phyloP scores from a whole-genome alignment of 1,140 invertebrate genomes.

The Drosophila watanabei region DNA sequence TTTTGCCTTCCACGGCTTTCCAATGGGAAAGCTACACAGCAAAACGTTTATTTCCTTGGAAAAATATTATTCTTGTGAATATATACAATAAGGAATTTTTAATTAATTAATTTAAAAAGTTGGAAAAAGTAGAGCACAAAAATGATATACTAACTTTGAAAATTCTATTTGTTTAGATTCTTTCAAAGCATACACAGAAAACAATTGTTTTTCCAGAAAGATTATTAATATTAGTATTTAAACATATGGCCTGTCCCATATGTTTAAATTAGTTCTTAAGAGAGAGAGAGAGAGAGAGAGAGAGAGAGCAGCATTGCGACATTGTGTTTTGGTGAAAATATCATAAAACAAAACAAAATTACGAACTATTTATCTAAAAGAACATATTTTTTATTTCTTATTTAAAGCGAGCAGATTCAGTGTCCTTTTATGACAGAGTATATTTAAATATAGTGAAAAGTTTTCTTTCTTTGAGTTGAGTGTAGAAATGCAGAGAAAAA shows the following conservation, averaged over 20 bases:
- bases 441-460: not conserved
- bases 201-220: not conserved
- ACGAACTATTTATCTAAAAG: not conserved
- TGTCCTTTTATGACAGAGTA: too few species aligned
- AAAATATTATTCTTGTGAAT: not conserved
- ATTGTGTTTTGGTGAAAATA: not conserved
- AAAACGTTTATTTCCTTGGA: not conserved
- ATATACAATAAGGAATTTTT: not conserved
- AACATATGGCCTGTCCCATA: too few species aligned
- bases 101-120: too few species aligned
- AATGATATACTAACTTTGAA: not conserved
- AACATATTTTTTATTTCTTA: not conserved
- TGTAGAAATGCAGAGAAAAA: slow-evolving; percentile 7
- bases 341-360: not conserved
- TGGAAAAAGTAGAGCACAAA: not conserved
- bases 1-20: slow-evolving; percentile 6
- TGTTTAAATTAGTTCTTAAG: not conserved
- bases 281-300: too few species aligned
- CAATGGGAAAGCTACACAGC: not conserved
- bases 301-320: too few species aligned
- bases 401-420: not conserved
- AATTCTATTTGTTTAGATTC: not conserved
- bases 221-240: too few species aligned
- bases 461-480: not conserved
- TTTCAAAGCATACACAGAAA: not conserved